Base-by-base conservation (phyloP, 2,888 invertebrate genomes). In the Megalurothrips usitatus region DNA sequence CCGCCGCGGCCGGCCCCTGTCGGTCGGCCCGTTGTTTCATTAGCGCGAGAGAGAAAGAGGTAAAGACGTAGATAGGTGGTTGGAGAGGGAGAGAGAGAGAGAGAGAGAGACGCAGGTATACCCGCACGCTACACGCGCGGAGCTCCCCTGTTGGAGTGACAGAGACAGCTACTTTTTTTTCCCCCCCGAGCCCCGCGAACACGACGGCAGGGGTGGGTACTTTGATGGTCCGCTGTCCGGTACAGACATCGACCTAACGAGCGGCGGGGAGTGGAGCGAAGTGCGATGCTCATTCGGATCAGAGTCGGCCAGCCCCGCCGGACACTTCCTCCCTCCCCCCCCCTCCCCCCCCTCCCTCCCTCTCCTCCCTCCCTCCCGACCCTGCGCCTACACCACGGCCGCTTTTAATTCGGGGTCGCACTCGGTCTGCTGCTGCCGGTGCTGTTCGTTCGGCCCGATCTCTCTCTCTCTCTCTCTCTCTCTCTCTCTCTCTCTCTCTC, bases 241-340 rank as follows among this genome's bases (percentile, higher is more conserved):
- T 58, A 17, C 58, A 58, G 58, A 58, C 58, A 58, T 58, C n/a
- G 58, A 17, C 58, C 58, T 58, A 58, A 58, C 58, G 58, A 58
- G 58, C 17, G n/a, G n/a, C n/a, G n/a, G n/a, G n/a, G n/a, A n/a
- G n/a, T n/a, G n/a, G n/a, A 58, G 58, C 58, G 58, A 58, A 19
- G 58, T 14, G 34, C 34, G 58, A n/a, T 17, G 58, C 58, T 58
- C 58, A 58, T 58, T 58, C 58, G 58, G n/a, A 43, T 6, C n/a
- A n/a, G n/a, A n/a, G n/a, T n/a, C 34, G 34, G 34, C 34, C 34
- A 6, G 34, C 34, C 34, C 34, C 34, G 34, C 3, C n/a, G n/a
- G n/a, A n/a, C n/a, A n/a, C n/a, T n/a, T n/a, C n/a, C 34, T 43
- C 34, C 34, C 34, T 2, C 3, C 34, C 34, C 34, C 34, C 6